phyloP scores from a whole-genome alignment of 1,140 invertebrate species.

The Drosophila nigromelanica region DNA sequence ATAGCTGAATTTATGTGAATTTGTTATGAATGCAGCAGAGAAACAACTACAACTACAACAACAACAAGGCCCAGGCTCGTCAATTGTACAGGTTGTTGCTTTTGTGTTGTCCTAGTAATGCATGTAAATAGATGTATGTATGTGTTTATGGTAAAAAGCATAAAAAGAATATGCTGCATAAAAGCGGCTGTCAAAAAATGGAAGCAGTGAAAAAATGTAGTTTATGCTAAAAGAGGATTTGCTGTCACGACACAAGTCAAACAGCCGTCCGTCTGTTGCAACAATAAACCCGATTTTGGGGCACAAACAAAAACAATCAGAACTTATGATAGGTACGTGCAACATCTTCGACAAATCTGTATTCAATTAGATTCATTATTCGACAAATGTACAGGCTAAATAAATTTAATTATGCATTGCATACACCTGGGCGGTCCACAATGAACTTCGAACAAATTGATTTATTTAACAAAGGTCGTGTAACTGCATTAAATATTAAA shows the following conservation, averaged over 20 bases:
- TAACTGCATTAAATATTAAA: slow-evolving; percentile 2
- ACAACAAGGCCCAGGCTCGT: too few species aligned
- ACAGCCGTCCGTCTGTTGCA: slow-evolving; percentile 21
- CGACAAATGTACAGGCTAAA: background rate
- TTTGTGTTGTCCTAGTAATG: slow-evolving; percentile 21
- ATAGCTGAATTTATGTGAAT: slow-evolving; percentile 20
- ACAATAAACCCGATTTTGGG: slow-evolving; percentile 31
- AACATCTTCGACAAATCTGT: background rate
- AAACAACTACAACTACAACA: slow-evolving; percentile 3
- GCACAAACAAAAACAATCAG: slow-evolving; percentile 9
- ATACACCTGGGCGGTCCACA: background rate
- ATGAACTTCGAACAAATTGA: background rate
- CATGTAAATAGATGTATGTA: slow-evolving; percentile 14
- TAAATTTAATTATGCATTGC: slow-evolving; percentile 20
- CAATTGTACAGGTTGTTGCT: too few species aligned
- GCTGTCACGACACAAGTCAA: slow-evolving; percentile 31
- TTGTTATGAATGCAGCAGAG: slow-evolving; percentile 35
- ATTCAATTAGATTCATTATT: background rate
- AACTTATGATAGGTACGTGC: background rate
- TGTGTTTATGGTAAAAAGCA: slow-evolving; percentile 3
- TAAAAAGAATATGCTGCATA: slow-evolving; percentile 4
- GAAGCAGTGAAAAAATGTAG: slow-evolving; percentile 6
- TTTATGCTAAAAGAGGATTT: slow-evolving; percentile 42
- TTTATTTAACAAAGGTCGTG: background rate
- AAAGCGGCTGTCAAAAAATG: slow-evolving; percentile 37